Evolutionary conservation across 1,140 invertebrate genomes (phyloP).

Genomic region (Heliconius congener): DNA sequence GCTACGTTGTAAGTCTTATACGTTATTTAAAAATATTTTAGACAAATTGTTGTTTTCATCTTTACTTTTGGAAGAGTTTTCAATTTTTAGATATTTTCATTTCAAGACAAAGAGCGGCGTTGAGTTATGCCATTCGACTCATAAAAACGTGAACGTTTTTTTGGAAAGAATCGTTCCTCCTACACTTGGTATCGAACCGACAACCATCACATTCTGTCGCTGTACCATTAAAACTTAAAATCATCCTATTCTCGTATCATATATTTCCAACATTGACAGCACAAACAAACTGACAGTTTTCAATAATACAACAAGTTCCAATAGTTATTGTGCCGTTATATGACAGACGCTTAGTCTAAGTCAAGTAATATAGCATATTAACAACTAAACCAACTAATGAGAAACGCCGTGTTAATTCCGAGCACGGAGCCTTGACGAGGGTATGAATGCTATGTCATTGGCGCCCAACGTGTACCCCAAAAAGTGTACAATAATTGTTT

Average conservation of each 20-base stretch:
- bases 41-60: no score
- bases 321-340: background rate
- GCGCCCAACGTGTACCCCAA: background rate
- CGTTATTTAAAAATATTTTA: no score
- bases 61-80: no score
- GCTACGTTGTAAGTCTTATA: no score
- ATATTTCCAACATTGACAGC: background rate
- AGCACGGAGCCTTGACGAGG: constrained; percentile 18
- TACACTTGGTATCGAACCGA: no score
- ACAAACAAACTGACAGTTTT: background rate
- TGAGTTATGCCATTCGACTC: no score
- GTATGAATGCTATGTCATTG: constrained; percentile 3
- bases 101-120: no score
- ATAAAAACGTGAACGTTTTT: no score
- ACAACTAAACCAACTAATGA: constrained; percentile 11
- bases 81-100: no score
- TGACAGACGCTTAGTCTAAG: constrained; percentile 6
- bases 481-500: constrained; percentile 4
- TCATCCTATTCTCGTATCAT: background rate
- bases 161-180: no score
- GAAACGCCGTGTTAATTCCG: constrained; percentile 14
- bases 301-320: constrained; percentile 2
- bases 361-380: constrained; percentile 11
- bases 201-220: no score
- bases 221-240: no score